A percentile compares a stretch with the other conserved stretches of the same genome.
These are phyloP conservation scores for Melanargia galathea DNA, from an alignment of 2,888 invertebrate species.

Conservation along the genomic window DNA sequence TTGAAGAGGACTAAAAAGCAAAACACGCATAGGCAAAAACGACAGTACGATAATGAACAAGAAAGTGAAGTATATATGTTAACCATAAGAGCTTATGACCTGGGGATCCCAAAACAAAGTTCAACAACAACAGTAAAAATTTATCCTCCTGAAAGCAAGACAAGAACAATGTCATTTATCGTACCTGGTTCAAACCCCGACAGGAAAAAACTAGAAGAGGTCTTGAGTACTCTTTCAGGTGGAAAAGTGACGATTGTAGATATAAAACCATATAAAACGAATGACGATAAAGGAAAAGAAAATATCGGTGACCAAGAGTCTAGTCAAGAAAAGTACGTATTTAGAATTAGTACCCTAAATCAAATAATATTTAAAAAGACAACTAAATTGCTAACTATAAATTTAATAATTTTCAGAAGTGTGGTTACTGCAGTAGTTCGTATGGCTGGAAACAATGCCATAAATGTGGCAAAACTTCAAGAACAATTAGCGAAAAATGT, in stretches of 20 bases:
- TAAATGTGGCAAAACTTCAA: conserved; percentile 88
- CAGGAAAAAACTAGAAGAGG: conserved; percentile 87
- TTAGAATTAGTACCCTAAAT: background rate
- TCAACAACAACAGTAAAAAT: conserved; percentile 88
- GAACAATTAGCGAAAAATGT: conserved; percentile 80
- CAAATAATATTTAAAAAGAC: background rate
- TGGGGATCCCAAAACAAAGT: conserved; percentile 90
- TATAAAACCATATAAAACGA: conserved; percentile 85
- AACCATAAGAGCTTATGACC: conserved; percentile 90
- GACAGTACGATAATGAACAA: conserved; percentile 69
- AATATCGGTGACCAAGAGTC: conserved; percentile 76
- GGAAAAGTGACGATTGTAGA: conserved; percentile 89
- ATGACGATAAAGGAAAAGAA: conserved; percentile 80
- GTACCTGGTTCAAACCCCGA: conserved; percentile 90
- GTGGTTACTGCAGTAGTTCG: conserved; percentile 88
- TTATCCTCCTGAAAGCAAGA: conserved; percentile 89
- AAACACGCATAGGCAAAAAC: conserved; percentile 71
- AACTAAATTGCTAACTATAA: background rate
- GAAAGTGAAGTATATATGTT: conserved; percentile 84
- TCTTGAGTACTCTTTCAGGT: conserved; percentile 89
- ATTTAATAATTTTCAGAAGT: conserved; percentile 76
- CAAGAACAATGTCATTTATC: conserved; percentile 90
- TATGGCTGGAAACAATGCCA: conserved; percentile 84
- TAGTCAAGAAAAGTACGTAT: conserved; percentile 81
- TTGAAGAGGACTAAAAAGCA: conserved; percentile 71